Conservation (phyloP, 2,797 vertebrate genomes). For the Falco concolor region DNA sequence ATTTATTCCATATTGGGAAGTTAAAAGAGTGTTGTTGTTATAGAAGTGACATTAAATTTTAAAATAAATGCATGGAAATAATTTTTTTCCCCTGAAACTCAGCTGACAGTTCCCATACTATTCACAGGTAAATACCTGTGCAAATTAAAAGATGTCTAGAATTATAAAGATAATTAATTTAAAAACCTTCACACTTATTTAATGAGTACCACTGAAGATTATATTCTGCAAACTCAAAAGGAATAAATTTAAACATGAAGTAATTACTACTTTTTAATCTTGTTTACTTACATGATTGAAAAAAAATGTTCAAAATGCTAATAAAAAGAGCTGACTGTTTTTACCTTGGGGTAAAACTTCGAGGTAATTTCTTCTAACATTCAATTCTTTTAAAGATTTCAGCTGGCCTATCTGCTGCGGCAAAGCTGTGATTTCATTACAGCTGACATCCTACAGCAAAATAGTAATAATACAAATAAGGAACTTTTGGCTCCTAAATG, state of each 20-base stretch:
- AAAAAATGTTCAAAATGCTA: background rate
- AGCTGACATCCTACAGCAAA: constrained; percentile 89
- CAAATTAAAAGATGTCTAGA: background rate
- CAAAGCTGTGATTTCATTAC: constrained; percentile 91
- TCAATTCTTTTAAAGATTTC: constrained; percentile 86
- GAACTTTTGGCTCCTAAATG: background rate
- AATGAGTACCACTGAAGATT: background rate
- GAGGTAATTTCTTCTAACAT: constrained; percentile 90
- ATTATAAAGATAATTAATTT: background rate
- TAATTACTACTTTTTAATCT: background rate
- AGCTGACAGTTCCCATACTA: background rate
- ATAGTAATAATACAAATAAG: background rate
- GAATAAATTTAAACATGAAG: background rate
- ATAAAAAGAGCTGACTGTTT: background rate
- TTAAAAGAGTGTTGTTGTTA: background rate
- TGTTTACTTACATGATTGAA: background rate
- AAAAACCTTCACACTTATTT: background rate
- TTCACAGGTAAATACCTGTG: background rate
- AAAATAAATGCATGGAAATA: background rate
- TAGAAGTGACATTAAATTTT: background rate
- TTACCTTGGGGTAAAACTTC: constrained; percentile 92
- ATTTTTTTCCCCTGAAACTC: background rate
- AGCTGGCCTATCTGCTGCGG: constrained; percentile 88
- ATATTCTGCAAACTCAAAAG: background rate
- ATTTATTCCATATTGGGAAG: background rate